Evolutionary conservation across 2,797 vertebrate species (phyloP).

Genomic region (Danio kyathit): DNA sequence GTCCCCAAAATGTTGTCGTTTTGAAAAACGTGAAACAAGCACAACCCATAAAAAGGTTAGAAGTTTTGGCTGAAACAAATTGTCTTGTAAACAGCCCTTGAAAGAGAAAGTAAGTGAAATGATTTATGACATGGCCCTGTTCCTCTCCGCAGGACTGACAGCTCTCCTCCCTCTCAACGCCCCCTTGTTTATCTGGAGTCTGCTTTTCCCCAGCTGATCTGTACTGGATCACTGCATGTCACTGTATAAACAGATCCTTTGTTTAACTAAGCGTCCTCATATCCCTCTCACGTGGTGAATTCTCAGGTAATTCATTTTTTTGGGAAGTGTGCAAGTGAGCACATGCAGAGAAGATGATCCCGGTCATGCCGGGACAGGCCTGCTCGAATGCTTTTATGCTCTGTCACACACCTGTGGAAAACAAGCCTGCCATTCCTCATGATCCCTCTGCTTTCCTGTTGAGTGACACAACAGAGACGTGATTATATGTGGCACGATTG

Average conservation of each 20-base stretch:
- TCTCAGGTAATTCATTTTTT: constrained; percentile 14
- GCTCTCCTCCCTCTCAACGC: neutral
- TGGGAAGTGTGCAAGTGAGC: constrained; percentile 32
- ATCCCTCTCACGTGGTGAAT: neutral
- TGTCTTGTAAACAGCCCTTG: too few relatives aligned
- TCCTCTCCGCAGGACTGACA: neutral
- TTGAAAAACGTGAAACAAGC: too few relatives aligned
- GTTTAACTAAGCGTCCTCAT: constrained; percentile 29
- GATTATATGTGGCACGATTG: constrained; percentile 64
- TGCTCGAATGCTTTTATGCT: constrained; percentile 58
- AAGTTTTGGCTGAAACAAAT: too few relatives aligned
- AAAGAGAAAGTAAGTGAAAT: constrained; percentile 26
- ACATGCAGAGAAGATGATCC: neutral
- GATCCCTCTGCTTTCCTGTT: constrained; percentile 60
- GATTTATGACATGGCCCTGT: neutral
- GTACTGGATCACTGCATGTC: constrained; percentile 18
- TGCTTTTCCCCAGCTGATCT: constrained; percentile 32
- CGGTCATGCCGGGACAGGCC: constrained; percentile 10
- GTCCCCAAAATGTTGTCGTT: too few relatives aligned
- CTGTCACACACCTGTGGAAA: constrained; percentile 35
- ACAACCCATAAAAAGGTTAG: too few relatives aligned
- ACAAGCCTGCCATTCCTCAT: constrained; percentile 43
- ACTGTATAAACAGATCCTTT: constrained; percentile 39
- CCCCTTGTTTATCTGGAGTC: constrained; percentile 37
- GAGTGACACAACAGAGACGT: constrained; percentile 47